A percentile compares a stretch with the other conserved stretches of the same genome.
phyloP scores from a whole-genome alignment of 2,888 invertebrate genomes.

The Cephus pulcher region DNA sequence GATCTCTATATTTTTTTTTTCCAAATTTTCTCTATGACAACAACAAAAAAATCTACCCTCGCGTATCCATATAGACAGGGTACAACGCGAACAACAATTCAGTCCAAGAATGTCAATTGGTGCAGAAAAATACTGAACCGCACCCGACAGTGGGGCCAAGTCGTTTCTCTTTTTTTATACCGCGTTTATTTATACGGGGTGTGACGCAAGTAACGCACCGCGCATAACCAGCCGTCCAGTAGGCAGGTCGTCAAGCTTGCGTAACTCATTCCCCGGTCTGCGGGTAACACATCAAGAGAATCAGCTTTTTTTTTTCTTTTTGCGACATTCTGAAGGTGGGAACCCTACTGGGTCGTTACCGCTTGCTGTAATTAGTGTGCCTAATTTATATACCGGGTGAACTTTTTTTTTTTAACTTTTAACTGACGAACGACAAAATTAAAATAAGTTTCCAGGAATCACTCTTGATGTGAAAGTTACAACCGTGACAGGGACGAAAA shows the following conservation, averaged over 20 bases:
- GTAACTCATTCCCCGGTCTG: not conserved
- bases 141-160: not conserved
- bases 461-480: fast-evolving
- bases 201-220: constrained; percentile 5
- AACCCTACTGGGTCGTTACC: not conserved
- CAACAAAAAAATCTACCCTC: no score
- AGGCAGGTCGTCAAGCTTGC: not conserved
- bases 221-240: not conserved
- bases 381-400: not conserved
- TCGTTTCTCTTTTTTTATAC: not conserved
- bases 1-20: no score
- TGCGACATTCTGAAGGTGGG: not conserved
- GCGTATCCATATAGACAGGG: not conserved
- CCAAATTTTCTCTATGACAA: no score
- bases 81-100: not conserved
- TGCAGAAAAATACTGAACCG: not conserved
- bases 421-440: not conserved
- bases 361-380: not conserved
- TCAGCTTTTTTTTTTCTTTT: not conserved
- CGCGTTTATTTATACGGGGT: constrained; percentile 7
- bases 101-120: not conserved
- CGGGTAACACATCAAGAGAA: not conserved
- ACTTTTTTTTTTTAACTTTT: not conserved
- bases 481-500: not conserved
- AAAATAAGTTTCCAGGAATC: not conserved